Conservation (phyloP, 2,888 invertebrate genomes). For the Drosophila flavopinicola region DNA sequence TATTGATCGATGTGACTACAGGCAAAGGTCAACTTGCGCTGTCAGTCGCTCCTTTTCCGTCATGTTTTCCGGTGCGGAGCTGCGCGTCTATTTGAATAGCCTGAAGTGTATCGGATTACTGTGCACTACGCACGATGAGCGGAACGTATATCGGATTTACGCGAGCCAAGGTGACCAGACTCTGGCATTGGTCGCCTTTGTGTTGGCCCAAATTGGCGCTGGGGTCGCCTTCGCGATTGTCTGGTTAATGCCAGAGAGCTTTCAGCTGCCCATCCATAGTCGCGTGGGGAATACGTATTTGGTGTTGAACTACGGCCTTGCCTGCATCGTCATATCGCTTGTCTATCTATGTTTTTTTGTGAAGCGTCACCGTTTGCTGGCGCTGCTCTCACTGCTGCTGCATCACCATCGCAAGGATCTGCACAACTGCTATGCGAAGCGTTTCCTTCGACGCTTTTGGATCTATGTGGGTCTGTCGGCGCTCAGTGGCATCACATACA, state of each 20-base stretch:
- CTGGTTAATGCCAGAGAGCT: conserved; percentile 5
- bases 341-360: conserved; percentile 55
- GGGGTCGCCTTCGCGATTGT: conserved; percentile 39
- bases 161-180: conserved; percentile 27
- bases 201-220: conserved; percentile 33
- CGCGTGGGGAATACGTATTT: conserved; percentile 65
- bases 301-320: conserved; percentile 27
- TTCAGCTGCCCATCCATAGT: conserved; percentile 30
- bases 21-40: background rate
- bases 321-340: conserved; percentile 51
- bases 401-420: conserved; percentile 40
- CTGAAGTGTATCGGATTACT: conserved; percentile 66
- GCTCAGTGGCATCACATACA: conserved; percentile 3
- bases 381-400: conserved; percentile 48
- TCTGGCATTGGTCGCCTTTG: conserved; percentile 15
- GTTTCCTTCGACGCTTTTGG: conserved; percentile 32
- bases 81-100: conserved; percentile 62
- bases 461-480: conserved; percentile 33
- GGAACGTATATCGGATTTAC: background rate
- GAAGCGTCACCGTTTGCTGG: conserved; percentile 28
- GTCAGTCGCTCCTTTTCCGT: conserved; percentile 21
- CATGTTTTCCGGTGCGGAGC: conserved; percentile 60
- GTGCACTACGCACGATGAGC: conserved; percentile 30
- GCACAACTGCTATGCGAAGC: conserved; percentile 15
- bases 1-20: conserved; percentile 8